phyloP scores from a whole-genome alignment of 2,888 invertebrate genomes.

The Mythimna albipuncta region DNA sequence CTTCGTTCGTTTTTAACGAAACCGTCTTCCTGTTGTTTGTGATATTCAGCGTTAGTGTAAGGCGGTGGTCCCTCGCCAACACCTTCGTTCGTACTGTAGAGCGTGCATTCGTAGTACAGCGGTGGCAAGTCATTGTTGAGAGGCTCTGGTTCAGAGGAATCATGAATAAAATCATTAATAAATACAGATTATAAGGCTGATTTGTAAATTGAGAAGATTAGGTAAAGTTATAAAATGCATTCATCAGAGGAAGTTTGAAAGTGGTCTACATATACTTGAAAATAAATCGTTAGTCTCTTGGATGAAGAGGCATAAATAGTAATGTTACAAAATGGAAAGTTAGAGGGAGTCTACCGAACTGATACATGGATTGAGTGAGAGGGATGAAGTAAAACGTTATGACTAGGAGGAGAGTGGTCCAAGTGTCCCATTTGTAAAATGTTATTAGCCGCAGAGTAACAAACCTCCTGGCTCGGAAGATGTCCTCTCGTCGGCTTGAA shows the following conservation, averaged over 20 bases:
- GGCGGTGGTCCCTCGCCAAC: neutral
- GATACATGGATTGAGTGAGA: neutral
- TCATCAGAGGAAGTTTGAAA: neutral
- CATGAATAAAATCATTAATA: neutral
- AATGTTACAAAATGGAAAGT: neutral
- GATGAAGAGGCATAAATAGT: neutral
- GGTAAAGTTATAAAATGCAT: neutral
- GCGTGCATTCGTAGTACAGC: constrained; percentile 8
- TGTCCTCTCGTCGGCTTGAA: neutral
- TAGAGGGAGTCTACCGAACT: neutral
- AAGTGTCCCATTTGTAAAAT: neutral
- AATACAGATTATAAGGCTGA: neutral
- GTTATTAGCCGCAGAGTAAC: neutral
- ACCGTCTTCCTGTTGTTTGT: constrained; percentile 3
- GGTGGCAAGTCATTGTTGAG: neutral
- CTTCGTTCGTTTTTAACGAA: constrained; percentile 18
- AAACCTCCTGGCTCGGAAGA: neutral
- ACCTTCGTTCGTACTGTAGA: neutral
- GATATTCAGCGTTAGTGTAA: neutral
- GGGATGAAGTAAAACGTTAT: no score
- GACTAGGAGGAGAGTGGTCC: neutral
- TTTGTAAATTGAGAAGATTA: neutral
- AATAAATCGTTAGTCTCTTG: neutral
- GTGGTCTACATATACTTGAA: neutral
- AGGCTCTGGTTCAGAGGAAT: neutral